phyloP scores from a whole-genome alignment of 2,113 vertebrate species.

The Daubentonia madagascariensis region DNA sequence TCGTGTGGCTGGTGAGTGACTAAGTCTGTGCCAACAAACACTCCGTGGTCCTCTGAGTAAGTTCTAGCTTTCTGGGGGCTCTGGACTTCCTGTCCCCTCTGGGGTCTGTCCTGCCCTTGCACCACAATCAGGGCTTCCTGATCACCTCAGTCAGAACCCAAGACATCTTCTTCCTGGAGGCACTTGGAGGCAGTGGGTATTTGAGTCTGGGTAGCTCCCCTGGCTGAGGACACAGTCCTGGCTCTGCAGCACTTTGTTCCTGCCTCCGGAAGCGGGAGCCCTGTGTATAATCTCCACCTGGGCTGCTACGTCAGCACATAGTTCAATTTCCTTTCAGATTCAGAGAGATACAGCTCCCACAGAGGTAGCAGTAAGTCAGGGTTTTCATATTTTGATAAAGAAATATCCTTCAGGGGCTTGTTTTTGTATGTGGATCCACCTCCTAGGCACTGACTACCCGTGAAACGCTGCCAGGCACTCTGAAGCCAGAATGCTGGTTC shows the following conservation, averaged over 20 bases:
- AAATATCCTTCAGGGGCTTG: background rate
- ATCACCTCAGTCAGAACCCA: background rate
- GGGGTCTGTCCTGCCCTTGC: background rate
- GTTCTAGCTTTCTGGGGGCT: background rate
- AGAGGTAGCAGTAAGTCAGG: background rate
- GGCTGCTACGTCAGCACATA: background rate
- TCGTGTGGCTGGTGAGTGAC: accelerated
- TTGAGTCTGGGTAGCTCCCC: background rate
- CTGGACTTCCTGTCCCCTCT: background rate
- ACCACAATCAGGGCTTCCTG: background rate
- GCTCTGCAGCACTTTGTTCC: background rate
- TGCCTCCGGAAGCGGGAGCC: background rate
- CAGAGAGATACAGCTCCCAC: background rate
- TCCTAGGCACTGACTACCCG: background rate
- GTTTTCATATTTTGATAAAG: background rate
- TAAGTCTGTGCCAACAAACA: background rate
- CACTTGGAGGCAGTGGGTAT: background rate
- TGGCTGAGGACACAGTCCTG: background rate
- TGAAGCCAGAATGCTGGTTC: background rate
- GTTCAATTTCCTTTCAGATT: background rate
- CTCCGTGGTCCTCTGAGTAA: background rate
- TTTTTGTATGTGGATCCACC: background rate
- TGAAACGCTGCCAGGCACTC: background rate
- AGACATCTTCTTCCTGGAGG: background rate
- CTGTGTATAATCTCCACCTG: background rate